Evolutionary conservation across 2,888 invertebrate species (phyloP).

Genomic region (Heliconius hortense): DNA sequence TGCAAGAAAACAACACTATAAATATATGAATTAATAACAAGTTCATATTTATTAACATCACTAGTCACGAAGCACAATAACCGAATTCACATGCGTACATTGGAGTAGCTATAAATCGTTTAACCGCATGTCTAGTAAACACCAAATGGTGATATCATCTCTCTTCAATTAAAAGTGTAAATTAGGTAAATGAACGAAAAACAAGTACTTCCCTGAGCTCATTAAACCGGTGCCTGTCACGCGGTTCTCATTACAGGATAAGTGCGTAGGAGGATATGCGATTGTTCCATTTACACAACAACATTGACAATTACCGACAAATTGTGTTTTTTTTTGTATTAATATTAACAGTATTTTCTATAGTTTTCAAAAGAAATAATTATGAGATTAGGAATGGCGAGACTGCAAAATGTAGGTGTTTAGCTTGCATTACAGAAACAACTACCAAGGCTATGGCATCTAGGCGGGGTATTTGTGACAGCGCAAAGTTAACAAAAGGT

Average conservation of each 20-base stretch:
- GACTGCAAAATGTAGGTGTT: slow-evolving; percentile 33
- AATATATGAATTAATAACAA: slow-evolving; percentile 41
- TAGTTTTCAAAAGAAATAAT: slow-evolving; percentile 7
- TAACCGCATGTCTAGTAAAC: slow-evolving; percentile 53
- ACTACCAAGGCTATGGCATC: slow-evolving; percentile 42
- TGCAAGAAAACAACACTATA: slow-evolving; percentile 33
- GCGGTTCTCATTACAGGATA: slow-evolving; percentile 59
- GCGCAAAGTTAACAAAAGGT: slow-evolving; percentile 38
- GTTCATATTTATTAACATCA: slow-evolving; percentile 43
- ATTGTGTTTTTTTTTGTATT: not conserved
- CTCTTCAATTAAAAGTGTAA: slow-evolving; percentile 59
- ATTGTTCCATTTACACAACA: slow-evolving; percentile 23
- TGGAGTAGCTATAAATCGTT: slow-evolving; percentile 56
- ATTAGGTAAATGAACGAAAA: slow-evolving; percentile 63
- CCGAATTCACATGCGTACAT: slow-evolving; percentile 56
- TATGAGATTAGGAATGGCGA: not conserved
- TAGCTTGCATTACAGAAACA: slow-evolving; percentile 39
- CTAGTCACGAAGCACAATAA: slow-evolving; percentile 28
- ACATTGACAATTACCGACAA: not conserved
- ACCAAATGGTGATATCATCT: slow-evolving; percentile 65
- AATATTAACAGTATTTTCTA: not conserved
- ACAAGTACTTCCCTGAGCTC: slow-evolving; percentile 31
- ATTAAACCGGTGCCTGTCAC: slow-evolving; percentile 54
- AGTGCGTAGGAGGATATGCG: slow-evolving; percentile 32
- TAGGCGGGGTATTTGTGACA: slow-evolving; percentile 32